Evolutionary conservation across 2,888 invertebrate species (phyloP).

Genomic region (Iphiclides podalirius): DNA sequence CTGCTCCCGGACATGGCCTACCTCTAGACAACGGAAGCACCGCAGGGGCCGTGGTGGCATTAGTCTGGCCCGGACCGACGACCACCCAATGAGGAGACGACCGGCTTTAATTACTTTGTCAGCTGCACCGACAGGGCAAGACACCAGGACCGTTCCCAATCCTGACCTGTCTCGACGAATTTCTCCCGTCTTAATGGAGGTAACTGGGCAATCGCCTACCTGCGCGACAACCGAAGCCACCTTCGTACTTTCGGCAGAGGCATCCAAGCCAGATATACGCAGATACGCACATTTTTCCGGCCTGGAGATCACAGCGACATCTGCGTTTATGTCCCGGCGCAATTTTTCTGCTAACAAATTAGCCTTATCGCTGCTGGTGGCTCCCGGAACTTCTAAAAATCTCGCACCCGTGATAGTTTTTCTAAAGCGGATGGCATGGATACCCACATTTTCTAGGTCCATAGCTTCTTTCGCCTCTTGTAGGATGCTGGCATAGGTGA

Average conservation of each 20-base stretch:
- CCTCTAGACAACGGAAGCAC: conserved; percentile 27
- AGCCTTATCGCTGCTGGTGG: too few relatives aligned
- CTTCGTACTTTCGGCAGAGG: background rate
- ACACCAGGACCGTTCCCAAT: too few relatives aligned
- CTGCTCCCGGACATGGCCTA: conserved; percentile 18
- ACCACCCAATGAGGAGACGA: background rate
- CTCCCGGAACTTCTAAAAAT: background rate
- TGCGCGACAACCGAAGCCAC: background rate
- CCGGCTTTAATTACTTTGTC: too few relatives aligned
- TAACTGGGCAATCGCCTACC: too few relatives aligned
- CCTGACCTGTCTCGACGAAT: too few relatives aligned
- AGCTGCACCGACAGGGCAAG: too few relatives aligned
- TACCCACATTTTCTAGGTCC: too few relatives aligned
- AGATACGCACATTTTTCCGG: background rate
- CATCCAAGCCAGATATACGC: background rate
- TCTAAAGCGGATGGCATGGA: too few relatives aligned
- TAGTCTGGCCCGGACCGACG: background rate
- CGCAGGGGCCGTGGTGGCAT: conserved; percentile 9
- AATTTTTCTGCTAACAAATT: background rate
- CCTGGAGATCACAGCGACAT: background rate
- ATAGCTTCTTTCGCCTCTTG: too few relatives aligned
- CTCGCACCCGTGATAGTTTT: background rate
- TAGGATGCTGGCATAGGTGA: too few relatives aligned
- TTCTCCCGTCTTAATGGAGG: too few relatives aligned
- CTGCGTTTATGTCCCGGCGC: background rate